A percentile compares a stretch with the other conserved stretches of the same genome.
Evolutionary conservation across 2,888 invertebrate species (phyloP).

Genomic region (Aspidiotus rigidus): DNA sequence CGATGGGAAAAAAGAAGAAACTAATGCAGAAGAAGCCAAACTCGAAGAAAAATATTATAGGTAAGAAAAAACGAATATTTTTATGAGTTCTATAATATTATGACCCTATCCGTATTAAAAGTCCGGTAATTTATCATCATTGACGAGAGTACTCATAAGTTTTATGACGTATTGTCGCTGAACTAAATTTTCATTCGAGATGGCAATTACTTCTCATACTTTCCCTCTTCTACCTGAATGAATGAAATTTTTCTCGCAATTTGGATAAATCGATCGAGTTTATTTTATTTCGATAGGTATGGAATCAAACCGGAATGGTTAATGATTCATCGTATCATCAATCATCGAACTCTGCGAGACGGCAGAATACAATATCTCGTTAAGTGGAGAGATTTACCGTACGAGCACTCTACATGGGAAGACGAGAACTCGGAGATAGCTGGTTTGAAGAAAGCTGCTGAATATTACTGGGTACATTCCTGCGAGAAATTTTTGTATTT

Average conservation of each 20-base stretch:
- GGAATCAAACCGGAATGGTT: slow-evolving; percentile 98
- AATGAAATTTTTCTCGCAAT: too few relatives aligned
- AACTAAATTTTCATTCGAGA: too few relatives aligned
- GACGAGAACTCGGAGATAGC: slow-evolving; percentile 81
- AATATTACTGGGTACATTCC: slow-evolving; percentile 66
- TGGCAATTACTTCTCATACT: too few relatives aligned
- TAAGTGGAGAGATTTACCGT: slow-evolving; percentile 95
- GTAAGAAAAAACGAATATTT: slow-evolving; percentile 40
- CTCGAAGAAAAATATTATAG: slow-evolving; percentile 58
- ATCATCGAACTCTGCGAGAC: slow-evolving; percentile 77
- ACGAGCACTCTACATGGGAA: slow-evolving; percentile 98
- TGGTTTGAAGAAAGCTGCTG: slow-evolving; percentile 74
- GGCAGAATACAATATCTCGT: slow-evolving; percentile 81
- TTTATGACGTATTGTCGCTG: too few relatives aligned
- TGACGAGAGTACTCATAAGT: too few relatives aligned
- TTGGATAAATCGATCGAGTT: too few relatives aligned
- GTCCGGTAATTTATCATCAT: too few relatives aligned
- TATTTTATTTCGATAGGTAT: slow-evolving; percentile 52
- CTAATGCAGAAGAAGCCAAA: slow-evolving; percentile 53
- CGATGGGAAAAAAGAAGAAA: slow-evolving; percentile 58
- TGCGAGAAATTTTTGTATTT: too few relatives aligned
- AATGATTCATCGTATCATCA: slow-evolving; percentile 88
- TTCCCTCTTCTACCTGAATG: too few relatives aligned
- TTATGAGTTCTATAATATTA: slow-evolving; percentile 15
- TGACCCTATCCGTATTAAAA: too few relatives aligned